These are phyloP conservation scores for Miopithecus talapoin DNA, from an alignment of 2,797 vertebrate genomes.

Conservation along the genomic window DNA sequence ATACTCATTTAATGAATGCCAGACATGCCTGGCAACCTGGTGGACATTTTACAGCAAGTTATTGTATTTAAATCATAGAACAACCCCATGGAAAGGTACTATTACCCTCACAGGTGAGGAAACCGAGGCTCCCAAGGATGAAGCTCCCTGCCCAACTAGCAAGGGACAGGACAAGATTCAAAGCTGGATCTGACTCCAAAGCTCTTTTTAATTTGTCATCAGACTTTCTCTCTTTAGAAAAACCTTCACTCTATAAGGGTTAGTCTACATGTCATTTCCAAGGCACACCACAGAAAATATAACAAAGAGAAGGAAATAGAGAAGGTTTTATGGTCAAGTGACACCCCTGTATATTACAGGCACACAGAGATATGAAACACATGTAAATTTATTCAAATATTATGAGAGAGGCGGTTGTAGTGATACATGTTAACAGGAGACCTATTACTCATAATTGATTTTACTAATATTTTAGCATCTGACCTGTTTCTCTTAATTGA, in stretches of 20 bases:
- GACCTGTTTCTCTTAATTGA: slow-evolving; percentile 79
- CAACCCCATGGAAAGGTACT: background rate
- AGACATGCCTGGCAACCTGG: background rate
- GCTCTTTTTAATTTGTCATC: background rate
- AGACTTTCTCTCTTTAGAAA: slow-evolving; percentile 7
- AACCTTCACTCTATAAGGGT: background rate
- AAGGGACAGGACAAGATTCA: background rate
- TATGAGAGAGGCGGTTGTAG: background rate
- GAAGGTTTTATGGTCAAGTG: background rate
- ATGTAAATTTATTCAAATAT: slow-evolving; percentile 69
- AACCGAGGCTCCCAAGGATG: background rate
- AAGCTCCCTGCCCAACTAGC: background rate
- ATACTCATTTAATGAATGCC: background rate
- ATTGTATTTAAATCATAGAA: accelerated
- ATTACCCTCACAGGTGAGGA: background rate
- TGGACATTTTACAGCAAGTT: background rate
- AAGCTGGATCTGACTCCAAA: background rate
- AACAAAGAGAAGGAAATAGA: background rate
- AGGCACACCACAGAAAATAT: background rate
- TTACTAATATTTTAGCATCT: slow-evolving; percentile 76
- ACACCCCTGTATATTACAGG: background rate
- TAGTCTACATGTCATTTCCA: background rate
- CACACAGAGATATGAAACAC: slow-evolving; percentile 53
- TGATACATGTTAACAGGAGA: slow-evolving; percentile 62
- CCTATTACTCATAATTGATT: slow-evolving; percentile 76